phyloP scores from a whole-genome alignment of 2,797 vertebrate species.

The Distichodus sexfasciatus region DNA sequence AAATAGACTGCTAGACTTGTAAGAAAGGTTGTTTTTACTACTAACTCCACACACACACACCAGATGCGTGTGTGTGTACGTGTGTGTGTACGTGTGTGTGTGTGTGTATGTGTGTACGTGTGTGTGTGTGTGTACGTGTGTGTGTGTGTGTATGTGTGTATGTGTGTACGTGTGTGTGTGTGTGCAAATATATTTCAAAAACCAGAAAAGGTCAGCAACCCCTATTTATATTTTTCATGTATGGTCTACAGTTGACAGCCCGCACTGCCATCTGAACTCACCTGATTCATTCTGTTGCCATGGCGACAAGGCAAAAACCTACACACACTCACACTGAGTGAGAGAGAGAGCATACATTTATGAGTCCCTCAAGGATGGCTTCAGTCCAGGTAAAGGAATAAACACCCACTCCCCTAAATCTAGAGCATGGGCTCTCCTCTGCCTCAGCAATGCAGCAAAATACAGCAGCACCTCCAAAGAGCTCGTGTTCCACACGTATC shows the following conservation, averaged over 20 bases:
- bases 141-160: not conserved
- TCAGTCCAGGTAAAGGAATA: conserved; percentile 18
- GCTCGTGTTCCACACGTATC: not conserved
- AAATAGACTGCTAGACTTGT: too few species aligned
- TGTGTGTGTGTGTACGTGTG: not conserved
- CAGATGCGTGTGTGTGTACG: not conserved
- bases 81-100: not conserved
- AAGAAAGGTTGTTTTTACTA: too few species aligned
- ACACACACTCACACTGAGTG: not conserved
- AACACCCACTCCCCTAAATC: conserved; percentile 19
- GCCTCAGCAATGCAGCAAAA: conserved; percentile 15
- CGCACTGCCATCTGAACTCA: conserved; percentile 27
- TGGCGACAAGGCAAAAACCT: conserved; percentile 27
- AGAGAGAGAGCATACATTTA: conserved; percentile 12
- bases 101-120: conserved; percentile 1
- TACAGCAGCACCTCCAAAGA: not conserved
- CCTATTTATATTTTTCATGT: not conserved
- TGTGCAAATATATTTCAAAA: conserved; percentile 3
- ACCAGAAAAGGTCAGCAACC: not conserved
- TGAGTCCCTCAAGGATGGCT: conserved; percentile 14
- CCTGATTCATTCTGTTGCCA: conserved; percentile 30
- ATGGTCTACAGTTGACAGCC: conserved; percentile 17
- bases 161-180: not conserved
- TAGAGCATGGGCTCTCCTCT: conserved; percentile 9
- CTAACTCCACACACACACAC: too few species aligned